Base-by-base conservation (phyloP, 2,113 vertebrate genomes). In the Peromyscus maniculatus region DNA sequence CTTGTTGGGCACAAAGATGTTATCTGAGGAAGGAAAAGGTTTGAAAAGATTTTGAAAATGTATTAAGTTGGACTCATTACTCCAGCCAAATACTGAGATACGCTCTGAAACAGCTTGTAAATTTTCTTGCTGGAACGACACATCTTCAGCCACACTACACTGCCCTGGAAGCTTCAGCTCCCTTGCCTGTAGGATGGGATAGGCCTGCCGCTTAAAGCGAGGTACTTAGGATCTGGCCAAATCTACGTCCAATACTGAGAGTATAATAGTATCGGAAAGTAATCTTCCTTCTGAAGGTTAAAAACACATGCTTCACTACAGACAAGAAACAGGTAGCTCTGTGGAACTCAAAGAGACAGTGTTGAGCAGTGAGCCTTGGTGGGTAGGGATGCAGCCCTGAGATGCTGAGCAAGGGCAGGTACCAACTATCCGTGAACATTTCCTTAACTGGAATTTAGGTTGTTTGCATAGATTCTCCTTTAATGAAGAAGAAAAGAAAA, bases 1-100 rank as follows among this genome's bases (percentile, higher is more conserved):
- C 98, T 99, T 99, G 98, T 93, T 99, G 99, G 99, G 99, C 98
- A 99, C 98, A 98, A 99, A 99, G 94, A 99, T 99, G 98, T 99
- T 99, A 98, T 99, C 99, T 99, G 98, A 31, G 98, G 98, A 75
- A 66, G 8, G 83, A 97, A 96, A 88, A 87, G 97, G 91, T 96
- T 97, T 97, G 59, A 80, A 55, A 82, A 94, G 72, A 36, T 36
- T 79, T 59, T 62, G 22, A 33, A 59, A 66, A 89, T 28, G 64
- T 33, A 71, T 82, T 74, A 7, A 69, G 28, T 21, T 10, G 24
- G 72, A 82, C 31, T 31, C 10, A 15, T 66, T 46, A 59, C 21
- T 66, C 57, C 7, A 69, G 78, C 16, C 80, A 79, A 69, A 93
- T 49, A 59, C 1, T 59, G 74, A 96, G 43, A 52, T 0, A 69